Conservation (phyloP, 2,113 vertebrate species). For the Sinocyclocheilus maitianheensis region DNA sequence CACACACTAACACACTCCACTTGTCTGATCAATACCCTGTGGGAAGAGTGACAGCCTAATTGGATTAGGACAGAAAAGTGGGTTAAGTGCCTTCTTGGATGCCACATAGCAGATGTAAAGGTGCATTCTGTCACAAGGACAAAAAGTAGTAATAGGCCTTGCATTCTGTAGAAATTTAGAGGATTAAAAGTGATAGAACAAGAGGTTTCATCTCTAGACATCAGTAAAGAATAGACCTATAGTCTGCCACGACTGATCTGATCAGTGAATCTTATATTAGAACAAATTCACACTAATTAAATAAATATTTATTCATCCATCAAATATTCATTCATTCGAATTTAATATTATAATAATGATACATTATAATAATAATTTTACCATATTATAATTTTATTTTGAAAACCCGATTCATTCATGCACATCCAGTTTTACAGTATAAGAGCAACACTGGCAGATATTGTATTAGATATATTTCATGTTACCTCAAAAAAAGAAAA, state of each 20-base stretch:
- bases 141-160: neutral
- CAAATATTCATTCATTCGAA: neutral
- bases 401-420: too few species aligned
- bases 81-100: conserved; percentile 40
- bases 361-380: too few species aligned
- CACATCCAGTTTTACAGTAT: too few species aligned
- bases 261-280: neutral
- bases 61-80: conserved; percentile 46
- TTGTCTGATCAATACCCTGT: conserved; percentile 2
- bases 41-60: conserved; percentile 21
- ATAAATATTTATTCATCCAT: neutral
- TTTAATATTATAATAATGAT: too few species aligned
- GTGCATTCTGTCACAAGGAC: neutral
- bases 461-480: too few species aligned
- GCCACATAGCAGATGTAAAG: neutral
- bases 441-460: too few species aligned
- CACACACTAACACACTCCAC: neutral
- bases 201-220: neutral
- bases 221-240: neutral
- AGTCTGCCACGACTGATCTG: neutral
- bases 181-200: neutral
- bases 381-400: too few species aligned
- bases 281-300: neutral
- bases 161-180: neutral
- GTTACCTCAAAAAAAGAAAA: neutral